Base-by-base conservation (phyloP, 2,797 vertebrate genomes). In the Lagodon rhomboides region DNA sequence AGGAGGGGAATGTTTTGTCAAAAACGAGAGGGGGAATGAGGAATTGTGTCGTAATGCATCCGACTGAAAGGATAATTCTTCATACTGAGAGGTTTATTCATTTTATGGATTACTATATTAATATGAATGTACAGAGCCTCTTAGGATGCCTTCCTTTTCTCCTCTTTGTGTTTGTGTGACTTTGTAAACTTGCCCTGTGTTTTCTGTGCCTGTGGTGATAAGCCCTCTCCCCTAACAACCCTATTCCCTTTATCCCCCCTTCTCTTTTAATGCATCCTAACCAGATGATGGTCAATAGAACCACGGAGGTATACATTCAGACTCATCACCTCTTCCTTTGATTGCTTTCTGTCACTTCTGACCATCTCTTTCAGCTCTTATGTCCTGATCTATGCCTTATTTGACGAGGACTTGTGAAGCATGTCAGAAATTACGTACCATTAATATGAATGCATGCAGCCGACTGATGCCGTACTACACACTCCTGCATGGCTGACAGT, bases 231-330 rank as follows among this genome's bases (percentile, higher is more conserved):
- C 87, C 71, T 92, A 92, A 94, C 92, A 84, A 60, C 65, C 90
- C 88, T 50, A 73, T 73, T 47, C 46, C 87, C 80, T 38, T 38
- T 87, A 67, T 82, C 51, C 79, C 86, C 67, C 76, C 73, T 95
- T 95, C 79, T 91, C 67, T 92, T 70, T 80, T 95, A 94, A 88
- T 95, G 94, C 92, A 60, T 94, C 93, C 94, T 95, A 94, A 92
- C 94, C 97, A 99, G 98, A 99, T 99, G 98, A 99, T 99, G 98
- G 97, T 99, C 95, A 99, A 99, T 97, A 99, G 98, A 95, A 99
- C 98, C 80, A 99, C 98, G 4, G 98, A 99, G 98, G 98, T 99
- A 99, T 94, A 94, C 92, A 38, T 38, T 38, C 38, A 89, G 72
- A 92, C 80, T 79, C 55, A 61, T 68, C 76, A 76, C 70, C 54